Percentiles rank a stretch among this genome's conserved stretches.
phyloP scores from a whole-genome alignment of 2,888 invertebrate species.

The Meloe dianella region DNA sequence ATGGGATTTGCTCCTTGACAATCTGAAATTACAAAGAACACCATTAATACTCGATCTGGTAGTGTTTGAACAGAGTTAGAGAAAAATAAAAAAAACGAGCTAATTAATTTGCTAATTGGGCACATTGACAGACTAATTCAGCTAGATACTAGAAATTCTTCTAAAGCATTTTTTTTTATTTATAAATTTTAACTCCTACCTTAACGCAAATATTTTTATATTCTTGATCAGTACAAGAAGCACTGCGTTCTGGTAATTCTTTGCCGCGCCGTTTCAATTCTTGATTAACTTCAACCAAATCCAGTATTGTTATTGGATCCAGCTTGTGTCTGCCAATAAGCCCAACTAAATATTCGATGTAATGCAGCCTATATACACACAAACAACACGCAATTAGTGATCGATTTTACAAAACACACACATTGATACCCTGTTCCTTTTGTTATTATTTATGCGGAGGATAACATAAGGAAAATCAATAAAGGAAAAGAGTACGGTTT shows the following conservation, averaged over 20 bases:
- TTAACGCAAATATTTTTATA: constrained; percentile 85
- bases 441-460: not conserved
- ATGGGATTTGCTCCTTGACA: constrained; percentile 74
- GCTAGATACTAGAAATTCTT: constrained; percentile 33
- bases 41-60: not conserved
- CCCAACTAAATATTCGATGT: constrained; percentile 93
- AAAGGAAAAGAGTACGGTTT: constrained; percentile 27
- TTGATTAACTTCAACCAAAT: constrained; percentile 84
- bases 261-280: constrained; percentile 86
- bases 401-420: constrained; percentile 10
- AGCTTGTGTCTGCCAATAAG: constrained; percentile 81
- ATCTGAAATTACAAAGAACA: constrained; percentile 64
- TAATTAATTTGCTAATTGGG: constrained; percentile 40
- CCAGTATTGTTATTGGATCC: constrained; percentile 90
- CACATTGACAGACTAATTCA: constrained; percentile 49
- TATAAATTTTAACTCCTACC: constrained; percentile 64
- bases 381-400: constrained; percentile 16
- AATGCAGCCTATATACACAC: constrained; percentile 78
- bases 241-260: constrained; percentile 80
- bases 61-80: not conserved
- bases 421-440: constrained; percentile 26
- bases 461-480: not conserved
- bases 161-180: constrained; percentile 3
- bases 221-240: constrained; percentile 82
- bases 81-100: not conserved